Evolutionary conservation across 1,140 invertebrate species (phyloP).

Genomic region (Batillaria attramentaria): DNA sequence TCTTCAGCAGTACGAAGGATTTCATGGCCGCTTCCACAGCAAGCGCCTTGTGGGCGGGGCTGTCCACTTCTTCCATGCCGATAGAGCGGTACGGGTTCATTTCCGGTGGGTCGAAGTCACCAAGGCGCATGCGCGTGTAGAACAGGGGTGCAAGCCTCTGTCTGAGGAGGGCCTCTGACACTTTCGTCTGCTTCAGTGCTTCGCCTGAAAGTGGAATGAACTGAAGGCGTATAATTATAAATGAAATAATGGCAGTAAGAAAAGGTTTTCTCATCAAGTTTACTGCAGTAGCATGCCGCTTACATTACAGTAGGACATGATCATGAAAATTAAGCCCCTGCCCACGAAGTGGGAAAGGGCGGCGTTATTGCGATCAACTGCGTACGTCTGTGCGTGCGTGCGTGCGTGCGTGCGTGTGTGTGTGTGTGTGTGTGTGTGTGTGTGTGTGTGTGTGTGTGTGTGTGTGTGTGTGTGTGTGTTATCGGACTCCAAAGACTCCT

Average conservation of each 20-base stretch:
- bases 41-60: conserved; percentile 47
- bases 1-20: conserved; percentile 63
- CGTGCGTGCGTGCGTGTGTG: too few relatives aligned
- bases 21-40: conserved; percentile 51
- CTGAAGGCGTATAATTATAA: neutral
- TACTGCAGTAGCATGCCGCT: neutral
- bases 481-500: too few relatives aligned
- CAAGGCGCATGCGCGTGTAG: conserved; percentile 66
- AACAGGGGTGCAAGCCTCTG: conserved; percentile 63
- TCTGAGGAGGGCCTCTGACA: conserved; percentile 37
- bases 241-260: neutral
- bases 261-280: neutral
- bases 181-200: conserved; percentile 46
- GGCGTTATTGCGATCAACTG: neutral
- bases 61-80: conserved; percentile 49
- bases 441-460: too few relatives aligned
- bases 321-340: neutral
- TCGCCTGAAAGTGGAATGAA: conserved; percentile 44
- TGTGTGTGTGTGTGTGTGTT: too few relatives aligned
- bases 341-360: neutral
- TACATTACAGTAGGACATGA: neutral
- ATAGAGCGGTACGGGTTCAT: conserved; percentile 57
- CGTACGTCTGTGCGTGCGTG: too few relatives aligned
- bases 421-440: too few relatives aligned
- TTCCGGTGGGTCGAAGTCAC: conserved; percentile 66